These are phyloP conservation scores for Acleris emargana DNA, from an alignment of 2,888 invertebrate species.

Conservation along the genomic window DNA sequence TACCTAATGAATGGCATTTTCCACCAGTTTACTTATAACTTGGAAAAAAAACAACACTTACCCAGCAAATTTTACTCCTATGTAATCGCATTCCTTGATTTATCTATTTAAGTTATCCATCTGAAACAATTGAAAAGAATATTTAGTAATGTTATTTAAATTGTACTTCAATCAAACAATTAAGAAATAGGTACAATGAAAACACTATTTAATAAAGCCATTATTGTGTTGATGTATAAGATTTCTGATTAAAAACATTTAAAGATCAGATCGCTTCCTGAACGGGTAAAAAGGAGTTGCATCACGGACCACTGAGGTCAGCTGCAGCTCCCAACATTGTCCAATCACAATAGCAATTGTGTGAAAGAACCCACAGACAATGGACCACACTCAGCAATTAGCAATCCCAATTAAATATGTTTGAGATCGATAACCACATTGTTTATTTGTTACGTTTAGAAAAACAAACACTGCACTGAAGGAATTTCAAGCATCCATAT, in stretches of 20 bases:
- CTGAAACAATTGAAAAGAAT: conserved; percentile 63
- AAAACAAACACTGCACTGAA: conserved; percentile 51
- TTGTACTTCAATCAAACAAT: conserved; percentile 2
- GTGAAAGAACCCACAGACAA: conserved; percentile 70
- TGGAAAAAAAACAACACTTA: conserved; percentile 53
- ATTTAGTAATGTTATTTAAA: conserved; percentile 19
- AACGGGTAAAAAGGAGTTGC: conserved; percentile 60
- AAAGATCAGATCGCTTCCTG: conserved; percentile 46
- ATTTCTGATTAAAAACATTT: conserved; percentile 24
- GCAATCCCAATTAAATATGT: conserved; percentile 75
- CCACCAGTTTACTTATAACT: too few relatives aligned
- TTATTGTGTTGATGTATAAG: background rate
- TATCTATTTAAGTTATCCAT: conserved; percentile 61
- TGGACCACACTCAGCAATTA: conserved; percentile 74
- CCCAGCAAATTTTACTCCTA: conserved; percentile 66
- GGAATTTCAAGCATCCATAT: conserved; percentile 33
- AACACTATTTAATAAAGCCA: background rate
- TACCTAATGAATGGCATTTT: too few relatives aligned
- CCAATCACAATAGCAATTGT: conserved; percentile 79
- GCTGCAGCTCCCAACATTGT: conserved; percentile 82
- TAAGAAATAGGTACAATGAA: conserved; percentile 7
- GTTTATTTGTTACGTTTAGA: conserved; percentile 53
- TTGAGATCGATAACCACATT: conserved; percentile 56
- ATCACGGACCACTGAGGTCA: conserved; percentile 72
- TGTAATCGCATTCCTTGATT: conserved; percentile 75